Conservation (phyloP, 1,140 invertebrate species). For the Caenorhabditis brenneri region DNA sequence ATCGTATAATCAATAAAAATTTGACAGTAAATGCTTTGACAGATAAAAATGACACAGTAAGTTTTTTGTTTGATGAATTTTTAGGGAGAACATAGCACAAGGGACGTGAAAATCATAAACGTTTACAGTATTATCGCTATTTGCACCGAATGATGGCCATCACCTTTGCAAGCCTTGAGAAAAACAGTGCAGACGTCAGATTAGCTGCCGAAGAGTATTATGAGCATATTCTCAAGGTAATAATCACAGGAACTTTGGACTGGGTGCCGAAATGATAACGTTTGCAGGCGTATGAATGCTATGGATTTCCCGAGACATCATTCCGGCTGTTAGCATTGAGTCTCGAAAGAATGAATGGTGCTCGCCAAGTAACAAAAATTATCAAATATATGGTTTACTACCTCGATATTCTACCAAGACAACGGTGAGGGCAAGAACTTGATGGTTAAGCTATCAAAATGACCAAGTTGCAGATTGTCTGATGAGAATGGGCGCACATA, state of each 20-base stretch:
- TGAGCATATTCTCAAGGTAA: constrained; percentile 9
- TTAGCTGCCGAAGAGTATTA: constrained; percentile 3
- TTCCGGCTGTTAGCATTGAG: not conserved
- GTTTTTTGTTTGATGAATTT: not conserved
- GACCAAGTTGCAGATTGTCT: not conserved
- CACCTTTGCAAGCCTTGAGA: not conserved
- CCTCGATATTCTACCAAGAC: not conserved
- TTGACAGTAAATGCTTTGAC: not conserved
- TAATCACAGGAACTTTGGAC: not conserved
- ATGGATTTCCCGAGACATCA: constrained; percentile 2
- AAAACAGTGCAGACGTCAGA: constrained; percentile 20
- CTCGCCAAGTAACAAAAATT: constrained; percentile 5
- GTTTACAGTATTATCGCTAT: constrained; percentile 1
- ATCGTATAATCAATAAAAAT: constrained; percentile 21
- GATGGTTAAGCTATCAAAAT: not conserved
- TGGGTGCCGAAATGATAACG: not conserved
- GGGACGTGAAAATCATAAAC: no score
- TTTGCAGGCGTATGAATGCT: constrained; percentile 19
- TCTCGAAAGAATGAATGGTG: not conserved
- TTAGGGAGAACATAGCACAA: no score
- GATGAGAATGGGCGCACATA: not conserved
- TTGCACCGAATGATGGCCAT: constrained; percentile 11
- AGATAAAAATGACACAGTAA: constrained; percentile 30
- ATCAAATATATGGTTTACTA: not conserved
- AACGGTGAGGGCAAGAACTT: not conserved